Evolutionary conservation across 92 coral and sea anemone species (phyloP).

Genomic region (Scolanthus callimorphus): DNA sequence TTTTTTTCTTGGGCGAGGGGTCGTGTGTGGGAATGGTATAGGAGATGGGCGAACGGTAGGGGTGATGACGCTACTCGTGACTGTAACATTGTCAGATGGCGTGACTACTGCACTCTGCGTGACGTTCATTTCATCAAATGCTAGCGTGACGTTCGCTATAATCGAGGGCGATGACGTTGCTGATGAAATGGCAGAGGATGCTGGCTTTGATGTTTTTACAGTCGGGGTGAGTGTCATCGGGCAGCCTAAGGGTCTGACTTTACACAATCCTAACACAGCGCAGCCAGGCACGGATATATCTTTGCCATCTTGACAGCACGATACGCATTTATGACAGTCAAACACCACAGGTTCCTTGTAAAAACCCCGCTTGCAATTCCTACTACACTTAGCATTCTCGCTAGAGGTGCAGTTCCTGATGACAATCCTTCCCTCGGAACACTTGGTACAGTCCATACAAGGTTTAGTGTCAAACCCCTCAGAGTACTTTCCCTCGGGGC

Average conservation of each 20-base stretch:
- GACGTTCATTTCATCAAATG: no score
- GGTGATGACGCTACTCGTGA: no score
- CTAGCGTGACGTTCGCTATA: no score
- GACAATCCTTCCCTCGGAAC: slow-evolving; percentile 25
- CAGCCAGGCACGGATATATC: slow-evolving; percentile 35
- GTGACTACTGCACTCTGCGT: no score
- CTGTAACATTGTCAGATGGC: no score
- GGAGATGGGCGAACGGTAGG: no score
- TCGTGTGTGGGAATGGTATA: no score
- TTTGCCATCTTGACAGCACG: slow-evolving; percentile 40
- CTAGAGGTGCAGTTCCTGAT: slow-evolving; percentile 20
- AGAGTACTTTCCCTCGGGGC: slow-evolving; percentile 41
- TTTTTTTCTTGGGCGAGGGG: no score
- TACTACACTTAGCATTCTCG: slow-evolving; percentile 31
- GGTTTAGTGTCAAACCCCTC: slow-evolving; percentile 16
- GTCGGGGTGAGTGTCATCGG: not conserved
- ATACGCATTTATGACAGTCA: slow-evolving; percentile 20
- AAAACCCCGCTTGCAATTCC: slow-evolving; percentile 23
- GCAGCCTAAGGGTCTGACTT: slow-evolving; percentile 12
- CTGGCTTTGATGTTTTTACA: not conserved
- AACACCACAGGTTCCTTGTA: slow-evolving; percentile 14
- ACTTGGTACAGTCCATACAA: slow-evolving; percentile 36
- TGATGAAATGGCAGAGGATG: no score
- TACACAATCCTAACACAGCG: slow-evolving; percentile 20
- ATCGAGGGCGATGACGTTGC: no score